A percentile compares a stretch with the other conserved stretches of the same genome.
These are phyloP conservation scores for Cherax destructor DNA, from an alignment of 1,140 invertebrate species.

Conservation along the genomic window DNA sequence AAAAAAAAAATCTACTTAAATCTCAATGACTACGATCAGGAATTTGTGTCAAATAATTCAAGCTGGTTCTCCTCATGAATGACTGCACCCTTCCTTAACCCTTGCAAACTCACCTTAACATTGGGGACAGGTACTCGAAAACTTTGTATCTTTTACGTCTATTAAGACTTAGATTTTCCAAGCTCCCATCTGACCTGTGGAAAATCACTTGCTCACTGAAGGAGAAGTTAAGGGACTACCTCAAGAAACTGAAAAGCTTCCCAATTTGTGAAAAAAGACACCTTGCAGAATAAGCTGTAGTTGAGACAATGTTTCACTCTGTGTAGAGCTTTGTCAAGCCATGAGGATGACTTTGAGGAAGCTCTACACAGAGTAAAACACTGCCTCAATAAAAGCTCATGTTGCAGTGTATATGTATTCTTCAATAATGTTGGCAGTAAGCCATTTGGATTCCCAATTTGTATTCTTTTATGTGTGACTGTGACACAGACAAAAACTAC, in stretches of 20 bases:
- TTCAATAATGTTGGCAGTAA: too few species aligned
- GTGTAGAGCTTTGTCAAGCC: too few species aligned
- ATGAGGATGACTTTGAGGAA: too few species aligned
- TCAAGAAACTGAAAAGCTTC: constrained; percentile 6
- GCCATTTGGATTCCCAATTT: too few species aligned
- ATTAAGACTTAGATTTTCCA: constrained; percentile 65
- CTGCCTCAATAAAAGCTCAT: too few species aligned
- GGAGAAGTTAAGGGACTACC: constrained; percentile 40
- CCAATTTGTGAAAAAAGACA: background rate
- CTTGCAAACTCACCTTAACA: constrained; percentile 56
- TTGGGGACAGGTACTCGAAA: constrained; percentile 66
- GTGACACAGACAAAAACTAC: too few species aligned
- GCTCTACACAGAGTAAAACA: too few species aligned
- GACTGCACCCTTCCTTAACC: constrained; percentile 15
- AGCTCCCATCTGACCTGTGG: constrained; percentile 67
- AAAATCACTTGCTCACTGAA: constrained; percentile 64
- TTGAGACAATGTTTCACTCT: too few species aligned
- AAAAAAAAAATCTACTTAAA: background rate
- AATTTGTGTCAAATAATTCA: constrained; percentile 22
- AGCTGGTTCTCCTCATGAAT: constrained; percentile 15
- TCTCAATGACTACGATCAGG: background rate
- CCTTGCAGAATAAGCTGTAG: too few species aligned
- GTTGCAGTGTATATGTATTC: too few species aligned
- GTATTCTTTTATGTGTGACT: too few species aligned
- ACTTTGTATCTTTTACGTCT: constrained; percentile 68